Evolutionary conservation across 2,113 vertebrate genomes (phyloP).

Genomic region (Anseranas semipalmata): DNA sequence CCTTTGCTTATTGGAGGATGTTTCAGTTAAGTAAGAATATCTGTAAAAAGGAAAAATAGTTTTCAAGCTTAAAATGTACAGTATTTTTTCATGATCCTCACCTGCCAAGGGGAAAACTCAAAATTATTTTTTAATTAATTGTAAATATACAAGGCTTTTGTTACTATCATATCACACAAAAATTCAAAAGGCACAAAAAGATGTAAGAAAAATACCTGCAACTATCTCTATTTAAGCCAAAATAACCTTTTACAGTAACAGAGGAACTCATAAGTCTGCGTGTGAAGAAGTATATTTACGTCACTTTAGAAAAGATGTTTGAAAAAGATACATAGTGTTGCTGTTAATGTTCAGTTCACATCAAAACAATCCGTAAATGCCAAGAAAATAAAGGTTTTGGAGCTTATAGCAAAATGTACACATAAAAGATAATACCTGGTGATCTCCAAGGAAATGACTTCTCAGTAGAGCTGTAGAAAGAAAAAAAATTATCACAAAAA

Average conservation of each 20-base stretch:
- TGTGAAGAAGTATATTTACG: not conserved
- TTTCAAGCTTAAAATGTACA: not conserved
- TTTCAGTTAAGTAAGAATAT: not conserved
- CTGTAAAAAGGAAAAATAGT: not conserved
- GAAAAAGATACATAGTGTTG: not conserved
- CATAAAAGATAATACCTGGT: conserved; percentile 83
- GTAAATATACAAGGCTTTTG: not conserved
- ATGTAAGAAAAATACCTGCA: not conserved
- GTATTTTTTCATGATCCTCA: not conserved
- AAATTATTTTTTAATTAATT: not conserved
- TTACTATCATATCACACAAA: not conserved
- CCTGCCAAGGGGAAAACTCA: not conserved
- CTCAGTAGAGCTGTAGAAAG: conserved; percentile 91
- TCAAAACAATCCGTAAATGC: not conserved
- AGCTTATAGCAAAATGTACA: not conserved
- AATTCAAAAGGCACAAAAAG: not conserved
- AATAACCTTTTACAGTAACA: not conserved
- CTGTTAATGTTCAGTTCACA: not conserved
- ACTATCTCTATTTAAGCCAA: not conserved
- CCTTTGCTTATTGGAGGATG: not conserved
- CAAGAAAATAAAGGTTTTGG: not conserved
- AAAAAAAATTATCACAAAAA: conserved; percentile 42
- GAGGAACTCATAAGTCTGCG: not conserved
- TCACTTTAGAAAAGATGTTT: not conserved
- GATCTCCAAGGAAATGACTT: conserved; percentile 97